Base-by-base conservation (phyloP, 2,888 invertebrate species). In the Anthrax anthrax region DNA sequence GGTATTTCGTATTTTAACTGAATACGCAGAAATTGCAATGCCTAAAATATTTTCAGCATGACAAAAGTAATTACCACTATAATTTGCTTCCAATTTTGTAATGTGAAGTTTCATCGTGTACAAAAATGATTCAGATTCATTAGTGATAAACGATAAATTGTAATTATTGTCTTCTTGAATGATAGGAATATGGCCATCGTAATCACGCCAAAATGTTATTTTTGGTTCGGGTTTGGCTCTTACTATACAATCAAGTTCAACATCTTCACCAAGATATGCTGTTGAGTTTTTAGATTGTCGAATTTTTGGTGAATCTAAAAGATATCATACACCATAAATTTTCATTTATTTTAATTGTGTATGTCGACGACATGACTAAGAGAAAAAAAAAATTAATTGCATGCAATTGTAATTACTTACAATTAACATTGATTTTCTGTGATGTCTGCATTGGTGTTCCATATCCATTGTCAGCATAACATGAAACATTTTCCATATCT, bases 371-470 rank as follows among this genome's bases (percentile, higher is more conserved):
- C n/a, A 16, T 36, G n/a, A 36, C 16, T 36, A 23, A 23, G 4
- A 6, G 5, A 23, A 23, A 23, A 23, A 8, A 8, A 23, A 23
- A 23, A 23, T 23, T 23, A n/a, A n/a, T n/a, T n/a, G n/a, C n/a
- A n/a, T n/a, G n/a, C n/a, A n/a, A n/a, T n/a, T n/a, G n/a, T 23
- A 6, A 23, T 23, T 23, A 18, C 85, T 79, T 67, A 88, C 87
- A 84, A 58, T 84, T 85, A 45, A 89, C 86, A 49, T 79, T 80
- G 48, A 89, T 82, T 61, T 80, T 80, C 53, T 81, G 73, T 1
- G 84, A 81, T 0, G 87, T 82, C 63, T 88, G 86, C 81, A 86
- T 86, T 2, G 88, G 87, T 0, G 84, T 83, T 1, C 88, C 88
- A 59, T 84, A 86, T 2, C 87, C 88, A 59, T 89, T 89, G 69